These are phyloP conservation scores for Liposcelis brunnea DNA, from an alignment of 2,888 invertebrate species.

Conservation along the genomic window DNA sequence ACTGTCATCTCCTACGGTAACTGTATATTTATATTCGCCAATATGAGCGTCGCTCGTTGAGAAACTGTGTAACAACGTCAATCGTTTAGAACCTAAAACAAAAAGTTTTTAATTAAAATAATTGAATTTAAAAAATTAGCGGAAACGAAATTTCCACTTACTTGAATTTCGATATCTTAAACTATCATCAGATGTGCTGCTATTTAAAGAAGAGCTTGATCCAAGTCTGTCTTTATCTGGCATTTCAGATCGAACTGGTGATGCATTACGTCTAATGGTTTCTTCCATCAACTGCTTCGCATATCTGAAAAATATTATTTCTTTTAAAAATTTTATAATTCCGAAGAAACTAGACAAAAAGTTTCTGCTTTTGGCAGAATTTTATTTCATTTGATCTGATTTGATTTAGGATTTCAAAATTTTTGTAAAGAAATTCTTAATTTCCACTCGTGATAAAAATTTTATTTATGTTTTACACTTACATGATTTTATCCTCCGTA, in stretches of 20 bases:
- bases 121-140: too few species aligned
- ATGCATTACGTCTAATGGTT: conserved; percentile 87
- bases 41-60: conserved; percentile 69
- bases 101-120: background rate
- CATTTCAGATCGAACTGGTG: conserved; percentile 59
- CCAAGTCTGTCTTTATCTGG: conserved; percentile 30
- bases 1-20: conserved; percentile 63
- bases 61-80: conserved; percentile 54
- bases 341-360: too few species aligned
- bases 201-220: conserved; percentile 63
- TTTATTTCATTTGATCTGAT: background rate
- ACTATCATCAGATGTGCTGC: conserved; percentile 48
- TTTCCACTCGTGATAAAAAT: background rate
- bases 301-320: conserved; percentile 37
- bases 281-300: conserved; percentile 89
- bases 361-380: too few species aligned
- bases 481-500: conserved; percentile 85
- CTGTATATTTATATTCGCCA: conserved; percentile 79
- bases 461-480: conserved; percentile 24
- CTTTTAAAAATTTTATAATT: too few species aligned
- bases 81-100: conserved; percentile 22
- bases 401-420: background rate
- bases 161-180: conserved; percentile 14
- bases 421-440: background rate
- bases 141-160: too few species aligned